Evolutionary conservation across 2,113 vertebrate genomes (phyloP), one percentile per base, ranked within the genome.

Genomic region (Taurulus bubalis): DNA sequence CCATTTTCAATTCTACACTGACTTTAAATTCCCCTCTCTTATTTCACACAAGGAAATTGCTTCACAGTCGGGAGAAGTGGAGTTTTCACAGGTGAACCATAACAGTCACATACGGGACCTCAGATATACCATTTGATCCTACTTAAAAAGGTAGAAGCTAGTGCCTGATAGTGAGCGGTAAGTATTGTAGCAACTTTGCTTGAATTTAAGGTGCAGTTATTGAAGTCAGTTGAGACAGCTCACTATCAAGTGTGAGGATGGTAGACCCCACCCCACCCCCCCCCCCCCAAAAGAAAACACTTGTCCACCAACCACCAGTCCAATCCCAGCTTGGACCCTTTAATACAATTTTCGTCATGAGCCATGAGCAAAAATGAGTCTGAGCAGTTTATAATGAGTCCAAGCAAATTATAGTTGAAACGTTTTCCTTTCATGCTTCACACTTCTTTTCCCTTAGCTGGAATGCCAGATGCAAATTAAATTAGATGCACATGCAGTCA

Each of bases 51-150:
- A 20, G 30, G 24, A 6, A 20, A n/a, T 51, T 42, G 30, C 34
- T 56, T 32, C 42, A 30, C 16, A 55, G 36, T n/a, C 0, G 4
- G 4, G 8, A 60, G 10, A 42, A n/a, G 49, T 22, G 10, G n/a
- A 49, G 11, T 40, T 62, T 75, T 72, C 53, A 77, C 40, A 59
- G 6, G 42, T 51, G 24, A 65, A 67, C 26, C 28, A 15, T 38
- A 62, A 36, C 62, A 60, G 40, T n/a, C 42, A 24, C 26, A 51
- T 11, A 59, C 32, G 18, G 51, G n/a, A 8, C 53, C 34, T 14
- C 18, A 66, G 30, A 67, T 26, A 34, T 11, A 40, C 12, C 18
- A 53, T 68, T 30, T 55, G 34, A 56, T 73, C 63, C 32, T 42
- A 32, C 20, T 42, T 30, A 64, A 53, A 28, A 40, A 28, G 14